These are phyloP conservation scores for Chaetodon trifasciatus DNA, from an alignment of 2,797 vertebrate species.

Conservation along the genomic window DNA sequence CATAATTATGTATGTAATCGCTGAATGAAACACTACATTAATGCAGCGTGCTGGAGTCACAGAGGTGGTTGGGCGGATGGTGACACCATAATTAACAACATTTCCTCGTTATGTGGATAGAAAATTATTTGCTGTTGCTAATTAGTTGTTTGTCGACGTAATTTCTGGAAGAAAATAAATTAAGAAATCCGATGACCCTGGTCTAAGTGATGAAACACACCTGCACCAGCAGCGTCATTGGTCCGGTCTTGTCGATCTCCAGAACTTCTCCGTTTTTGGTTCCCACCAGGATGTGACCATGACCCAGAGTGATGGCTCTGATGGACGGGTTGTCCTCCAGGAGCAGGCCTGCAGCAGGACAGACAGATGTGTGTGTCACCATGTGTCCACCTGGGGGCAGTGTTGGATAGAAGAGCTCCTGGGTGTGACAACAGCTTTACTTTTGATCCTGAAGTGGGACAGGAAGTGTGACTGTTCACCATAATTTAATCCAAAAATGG, in stretches of 20 bases:
- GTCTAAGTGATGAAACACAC: conserved; percentile 12
- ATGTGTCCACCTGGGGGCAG: conserved; percentile 48
- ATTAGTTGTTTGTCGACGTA: too few species aligned
- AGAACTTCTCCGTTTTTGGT: conserved; percentile 97
- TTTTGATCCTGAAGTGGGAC: not conserved
- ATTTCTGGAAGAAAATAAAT: too few species aligned
- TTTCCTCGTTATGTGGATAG: too few species aligned
- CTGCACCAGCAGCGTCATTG: conserved; percentile 92
- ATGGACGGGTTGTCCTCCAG: conserved; percentile 98
- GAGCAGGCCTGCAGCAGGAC: conserved; percentile 87
- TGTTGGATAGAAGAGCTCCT: conserved; percentile 9
- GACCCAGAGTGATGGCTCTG: conserved; percentile 94
- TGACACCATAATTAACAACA: too few species aligned
- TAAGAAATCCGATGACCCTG: too few species aligned
- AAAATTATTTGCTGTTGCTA: too few species aligned
- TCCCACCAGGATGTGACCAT: conserved; percentile 97
- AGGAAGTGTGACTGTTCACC: not conserved
- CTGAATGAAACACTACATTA: too few species aligned
- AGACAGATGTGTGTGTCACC: not conserved
- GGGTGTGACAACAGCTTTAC: not conserved
- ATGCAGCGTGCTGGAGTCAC: too few species aligned
- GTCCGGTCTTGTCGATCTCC: conserved; percentile 96
- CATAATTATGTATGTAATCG: too few species aligned
- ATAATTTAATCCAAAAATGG: not conserved
- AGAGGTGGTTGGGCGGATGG: too few species aligned